Evolutionary conservation across 2,888 invertebrate species (phyloP), one percentile per base, ranked within the genome.

Genomic region (Drosophila parthenogenetica): DNA sequence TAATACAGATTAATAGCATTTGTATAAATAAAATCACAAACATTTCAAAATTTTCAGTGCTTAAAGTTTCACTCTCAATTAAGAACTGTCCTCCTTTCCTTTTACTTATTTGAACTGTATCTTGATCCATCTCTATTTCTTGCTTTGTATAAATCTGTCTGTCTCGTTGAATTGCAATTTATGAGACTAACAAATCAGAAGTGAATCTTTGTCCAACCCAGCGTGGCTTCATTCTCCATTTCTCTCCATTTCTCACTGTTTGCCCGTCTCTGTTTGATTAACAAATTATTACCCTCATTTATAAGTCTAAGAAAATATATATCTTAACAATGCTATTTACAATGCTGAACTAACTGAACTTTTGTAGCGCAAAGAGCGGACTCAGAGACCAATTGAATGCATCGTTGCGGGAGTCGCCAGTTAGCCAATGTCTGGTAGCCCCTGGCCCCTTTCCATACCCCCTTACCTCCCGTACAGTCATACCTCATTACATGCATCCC

Each of bases 351-450:
- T 46, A 32, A 39, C 61, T 40, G 5, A 49, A 40, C 16, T 35
- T 42, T 10, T 48, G 59, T 59, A 73, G 77, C 49, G 77, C 50
- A 66, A 58, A 3, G 17, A 39, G 58, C 8, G 29, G 8, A 39
- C 55, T 25, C 62, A 54, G 58, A 51, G 72, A 48, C 58, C 77
- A 71, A 74, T 71, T 71, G 67, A 74, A 77, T 53, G 72, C 53
- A 77, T 48, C 25, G 58, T 45, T 60, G 59, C 55, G 48, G 49
- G 51, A 55, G 45, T 45, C 43, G 45, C 17, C 46, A 45, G 45
- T 49, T 54, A 29, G 37, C 40, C 37, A 37, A 39, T 7, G 8
- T 45, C 40, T 43, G 53, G 25, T 11, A 35, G 13, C 16, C 19
- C 22, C 0, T 22, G 14, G 8, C 29, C 29, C 37, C 19, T 4